Percentiles rank a stretch among this genome's conserved stretches.
Evolutionary conservation across 2,113 vertebrate genomes (phyloP).

Genomic region (Pavo muticus): DNA sequence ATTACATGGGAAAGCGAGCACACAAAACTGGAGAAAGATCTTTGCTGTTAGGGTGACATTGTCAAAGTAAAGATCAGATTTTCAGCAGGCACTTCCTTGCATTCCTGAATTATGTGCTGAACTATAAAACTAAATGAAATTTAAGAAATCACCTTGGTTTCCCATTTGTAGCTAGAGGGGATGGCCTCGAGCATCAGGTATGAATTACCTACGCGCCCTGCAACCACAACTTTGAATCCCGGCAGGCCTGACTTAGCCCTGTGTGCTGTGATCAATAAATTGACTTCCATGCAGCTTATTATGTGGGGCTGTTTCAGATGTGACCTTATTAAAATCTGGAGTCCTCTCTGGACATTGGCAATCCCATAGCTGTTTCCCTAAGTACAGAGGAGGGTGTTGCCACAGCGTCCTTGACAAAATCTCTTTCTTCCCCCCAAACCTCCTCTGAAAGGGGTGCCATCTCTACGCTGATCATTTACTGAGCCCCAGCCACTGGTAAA

Average conservation of each 20-base stretch:
- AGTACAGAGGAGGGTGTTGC: background rate
- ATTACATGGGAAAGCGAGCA: accelerated
- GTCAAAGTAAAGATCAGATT: constrained; percentile 18
- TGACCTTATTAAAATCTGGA: constrained; percentile 64
- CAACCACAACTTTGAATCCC: constrained; percentile 52
- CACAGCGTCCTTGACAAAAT: constrained; percentile 21
- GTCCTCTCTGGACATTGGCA: background rate
- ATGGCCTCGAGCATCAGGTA: constrained; percentile 41
- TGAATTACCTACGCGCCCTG: constrained; percentile 24
- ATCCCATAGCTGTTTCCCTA: background rate
- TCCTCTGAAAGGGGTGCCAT: background rate
- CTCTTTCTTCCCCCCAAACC: background rate
- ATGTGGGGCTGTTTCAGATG: constrained; percentile 50
- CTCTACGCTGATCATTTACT: background rate
- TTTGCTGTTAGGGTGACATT: constrained; percentile 54
- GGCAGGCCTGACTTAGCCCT: constrained; percentile 16
- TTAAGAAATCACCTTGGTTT: background rate
- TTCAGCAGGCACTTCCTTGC: background rate
- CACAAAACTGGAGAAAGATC: background rate
- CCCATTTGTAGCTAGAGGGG: constrained; percentile 25
- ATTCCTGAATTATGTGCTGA: background rate
- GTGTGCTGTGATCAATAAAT: constrained; percentile 37
- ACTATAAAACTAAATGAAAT: constrained; percentile 13
- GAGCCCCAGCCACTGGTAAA: background rate
- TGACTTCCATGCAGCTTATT: constrained; percentile 64